These are phyloP conservation scores for Gopherus evgoodei DNA, from an alignment of 2,113 vertebrate species.

Conservation along the genomic window DNA sequence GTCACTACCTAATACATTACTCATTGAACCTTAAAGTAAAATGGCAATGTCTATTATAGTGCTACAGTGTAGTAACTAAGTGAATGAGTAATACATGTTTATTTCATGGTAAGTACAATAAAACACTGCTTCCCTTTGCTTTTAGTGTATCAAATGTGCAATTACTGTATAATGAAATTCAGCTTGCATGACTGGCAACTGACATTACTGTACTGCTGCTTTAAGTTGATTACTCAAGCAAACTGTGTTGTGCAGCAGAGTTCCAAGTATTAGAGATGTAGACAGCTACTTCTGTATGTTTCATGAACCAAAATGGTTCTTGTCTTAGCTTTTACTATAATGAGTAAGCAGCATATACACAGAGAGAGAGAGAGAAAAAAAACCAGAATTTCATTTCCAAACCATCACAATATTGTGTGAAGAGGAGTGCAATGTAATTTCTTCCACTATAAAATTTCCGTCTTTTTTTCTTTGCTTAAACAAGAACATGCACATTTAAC, in stretches of 20 bases:
- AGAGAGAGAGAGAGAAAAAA: neutral
- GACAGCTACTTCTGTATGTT: neutral
- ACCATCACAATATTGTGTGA: neutral
- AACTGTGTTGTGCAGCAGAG: neutral
- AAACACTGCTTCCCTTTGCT: conserved; percentile 51
- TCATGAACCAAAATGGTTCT: neutral
- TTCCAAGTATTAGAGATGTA: conserved; percentile 8
- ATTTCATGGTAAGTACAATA: conserved; percentile 21
- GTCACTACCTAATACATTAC: conserved; percentile 44
- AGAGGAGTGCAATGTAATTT: neutral
- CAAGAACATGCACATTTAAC: conserved; percentile 59
- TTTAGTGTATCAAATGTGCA: conserved; percentile 16
- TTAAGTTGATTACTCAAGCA: neutral
- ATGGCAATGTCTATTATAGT: conserved; percentile 37
- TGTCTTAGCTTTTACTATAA: neutral
- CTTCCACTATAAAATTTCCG: conserved; percentile 1
- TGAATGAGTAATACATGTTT: conserved; percentile 55
- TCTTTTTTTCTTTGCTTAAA: conserved; percentile 42
- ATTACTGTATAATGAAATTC: conserved; percentile 59
- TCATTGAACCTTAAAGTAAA: conserved; percentile 45
- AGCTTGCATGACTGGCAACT: conserved; percentile 28
- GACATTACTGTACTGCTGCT: conserved; percentile 6
- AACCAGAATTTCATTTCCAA: conserved; percentile 8
- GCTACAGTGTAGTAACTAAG: neutral
- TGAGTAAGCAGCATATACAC: neutral